Conservation (phyloP, 2,113 vertebrate species). For the Oenanthe oenanthe region DNA sequence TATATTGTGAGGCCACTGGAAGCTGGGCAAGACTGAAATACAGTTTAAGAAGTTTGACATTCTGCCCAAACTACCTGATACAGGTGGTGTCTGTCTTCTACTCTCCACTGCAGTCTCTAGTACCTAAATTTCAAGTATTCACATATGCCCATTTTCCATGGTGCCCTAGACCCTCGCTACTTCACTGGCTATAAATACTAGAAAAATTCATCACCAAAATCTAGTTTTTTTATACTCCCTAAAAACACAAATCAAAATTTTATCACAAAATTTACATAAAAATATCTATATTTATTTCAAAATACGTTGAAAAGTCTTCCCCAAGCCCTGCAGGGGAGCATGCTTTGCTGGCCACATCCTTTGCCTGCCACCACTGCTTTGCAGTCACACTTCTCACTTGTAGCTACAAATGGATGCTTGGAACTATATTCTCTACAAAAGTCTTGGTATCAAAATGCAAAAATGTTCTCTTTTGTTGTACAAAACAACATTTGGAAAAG, state of each 20-base stretch:
- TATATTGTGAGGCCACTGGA: not conserved
- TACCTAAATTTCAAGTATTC: not conserved
- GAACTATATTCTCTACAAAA: not conserved
- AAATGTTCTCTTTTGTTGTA: not conserved
- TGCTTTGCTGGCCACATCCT: not conserved
- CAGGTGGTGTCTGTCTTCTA: not conserved
- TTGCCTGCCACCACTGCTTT: not conserved
- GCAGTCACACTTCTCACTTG: not conserved
- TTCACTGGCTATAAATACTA: not conserved
- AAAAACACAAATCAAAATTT: not conserved
- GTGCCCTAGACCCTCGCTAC: not conserved
- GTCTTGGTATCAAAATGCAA: not conserved
- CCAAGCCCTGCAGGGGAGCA: not conserved
- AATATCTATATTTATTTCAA: not conserved
- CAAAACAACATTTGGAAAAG: not conserved
- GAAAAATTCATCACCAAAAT: not conserved
- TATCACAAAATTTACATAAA: not conserved
- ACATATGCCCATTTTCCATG: not conserved
- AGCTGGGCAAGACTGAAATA: not conserved
- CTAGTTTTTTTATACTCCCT: not conserved
- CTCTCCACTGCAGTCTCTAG: not conserved
- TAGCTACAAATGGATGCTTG: rapidly evolving
- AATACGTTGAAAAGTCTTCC: not conserved
- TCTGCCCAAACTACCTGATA: not conserved
- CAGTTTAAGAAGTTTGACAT: not conserved